These are phyloP conservation scores for Trichogramma dendrolimi DNA, from an alignment of 2,888 invertebrate species.

Conservation along the genomic window DNA sequence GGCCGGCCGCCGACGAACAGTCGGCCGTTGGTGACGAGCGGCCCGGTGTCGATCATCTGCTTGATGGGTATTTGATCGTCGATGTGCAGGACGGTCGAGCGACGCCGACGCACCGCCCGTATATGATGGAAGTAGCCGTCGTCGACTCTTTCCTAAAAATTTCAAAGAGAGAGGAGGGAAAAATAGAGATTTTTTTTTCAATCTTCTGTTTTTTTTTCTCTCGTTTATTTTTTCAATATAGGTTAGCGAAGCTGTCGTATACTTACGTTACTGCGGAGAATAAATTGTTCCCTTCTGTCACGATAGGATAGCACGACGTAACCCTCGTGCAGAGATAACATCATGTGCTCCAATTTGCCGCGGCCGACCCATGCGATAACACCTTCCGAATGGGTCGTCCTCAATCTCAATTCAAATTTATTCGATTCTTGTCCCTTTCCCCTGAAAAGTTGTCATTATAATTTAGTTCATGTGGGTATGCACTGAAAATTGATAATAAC, in stretches of 20 bases:
- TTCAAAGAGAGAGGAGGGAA: background rate
- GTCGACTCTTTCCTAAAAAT: constrained; percentile 44
- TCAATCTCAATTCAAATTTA: constrained; percentile 48
- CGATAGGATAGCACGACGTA: constrained; percentile 46
- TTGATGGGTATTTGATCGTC: constrained; percentile 43
- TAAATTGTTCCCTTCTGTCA: constrained; percentile 44
- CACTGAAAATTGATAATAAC: too few species aligned
- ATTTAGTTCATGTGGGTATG: too few species aligned
- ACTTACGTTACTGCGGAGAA: constrained; percentile 45
- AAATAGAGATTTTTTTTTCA: background rate
- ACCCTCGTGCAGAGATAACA: constrained; percentile 45
- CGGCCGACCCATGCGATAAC: constrained; percentile 50
- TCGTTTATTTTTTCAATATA: background rate
- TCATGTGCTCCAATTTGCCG: constrained; percentile 46
- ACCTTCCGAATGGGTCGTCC: constrained; percentile 47
- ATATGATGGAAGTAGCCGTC: constrained; percentile 49
- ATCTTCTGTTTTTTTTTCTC: too few species aligned
- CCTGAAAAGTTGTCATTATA: constrained; percentile 33
- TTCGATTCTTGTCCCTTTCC: constrained; percentile 49
- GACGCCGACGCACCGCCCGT: constrained; percentile 43
- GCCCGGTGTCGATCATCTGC: constrained; percentile 40
- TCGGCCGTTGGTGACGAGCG: constrained; percentile 48
- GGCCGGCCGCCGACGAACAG: constrained; percentile 49
- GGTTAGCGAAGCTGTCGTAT: background rate
- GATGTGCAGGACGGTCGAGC: constrained; percentile 45